Evolutionary conservation across 2,797 vertebrate genomes (phyloP).

Genomic region (Falco peregrinus): DNA sequence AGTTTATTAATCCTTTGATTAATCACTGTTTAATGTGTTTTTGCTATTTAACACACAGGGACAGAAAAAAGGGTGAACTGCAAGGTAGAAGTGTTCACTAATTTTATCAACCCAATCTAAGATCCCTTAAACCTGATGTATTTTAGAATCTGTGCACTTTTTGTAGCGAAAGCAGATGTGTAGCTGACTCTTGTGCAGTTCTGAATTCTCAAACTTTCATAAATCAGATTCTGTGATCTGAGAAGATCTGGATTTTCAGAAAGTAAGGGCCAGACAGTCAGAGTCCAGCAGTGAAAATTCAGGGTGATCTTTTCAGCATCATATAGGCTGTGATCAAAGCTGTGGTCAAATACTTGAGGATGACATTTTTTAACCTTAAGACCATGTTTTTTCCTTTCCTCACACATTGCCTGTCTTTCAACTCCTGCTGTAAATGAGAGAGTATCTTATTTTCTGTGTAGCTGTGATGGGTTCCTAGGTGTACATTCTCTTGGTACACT

Average conservation of each 20-base stretch:
- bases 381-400: background rate
- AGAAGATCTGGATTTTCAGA: background rate
- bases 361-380: background rate
- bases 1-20: slow-evolving; percentile 21
- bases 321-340: background rate
- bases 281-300: background rate
- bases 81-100: background rate
- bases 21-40: background rate
- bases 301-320: background rate
- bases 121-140: background rate
- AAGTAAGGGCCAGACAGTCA: background rate
- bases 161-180: background rate
- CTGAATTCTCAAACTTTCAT: background rate
- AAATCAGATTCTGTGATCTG: background rate
- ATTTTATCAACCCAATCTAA: background rate
- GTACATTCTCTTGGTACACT: background rate
- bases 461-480: background rate
- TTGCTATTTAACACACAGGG: background rate
- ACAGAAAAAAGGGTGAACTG: background rate
- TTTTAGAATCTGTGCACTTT: background rate
- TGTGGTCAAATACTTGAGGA: background rate
- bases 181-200: background rate
- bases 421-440: background rate
- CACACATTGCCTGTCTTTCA: background rate
- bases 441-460: background rate